phyloP scores from a whole-genome alignment of 2,888 invertebrate species.

The Tachina grossa region DNA sequence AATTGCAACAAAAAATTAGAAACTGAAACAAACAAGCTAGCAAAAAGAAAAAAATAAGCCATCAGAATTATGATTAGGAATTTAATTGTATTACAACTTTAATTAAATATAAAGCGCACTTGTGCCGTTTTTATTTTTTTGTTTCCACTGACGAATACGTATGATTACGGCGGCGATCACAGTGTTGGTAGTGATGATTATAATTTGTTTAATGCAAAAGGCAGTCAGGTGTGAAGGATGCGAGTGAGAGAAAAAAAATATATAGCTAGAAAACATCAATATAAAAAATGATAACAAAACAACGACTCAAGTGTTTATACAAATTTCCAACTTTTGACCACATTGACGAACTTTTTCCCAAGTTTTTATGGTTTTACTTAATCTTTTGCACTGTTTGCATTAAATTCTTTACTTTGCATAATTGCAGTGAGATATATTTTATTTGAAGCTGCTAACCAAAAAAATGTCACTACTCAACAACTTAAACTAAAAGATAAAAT shows the following conservation, averaged over 20 bases:
- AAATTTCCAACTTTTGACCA: conserved; percentile 54
- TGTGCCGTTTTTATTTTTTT: conserved; percentile 52
- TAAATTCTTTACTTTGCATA: conserved; percentile 52
- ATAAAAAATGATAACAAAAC: conserved; percentile 23
- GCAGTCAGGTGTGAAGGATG: conserved; percentile 82
- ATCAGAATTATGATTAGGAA: conserved; percentile 69
- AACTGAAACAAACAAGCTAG: conserved; percentile 17
- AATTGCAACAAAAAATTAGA: conserved; percentile 73
- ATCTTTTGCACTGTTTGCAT: neutral
- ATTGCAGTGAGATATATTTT: conserved; percentile 22
- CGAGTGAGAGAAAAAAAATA: conserved; percentile 63
- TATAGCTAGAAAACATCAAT: conserved; percentile 30
- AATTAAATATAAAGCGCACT: conserved; percentile 70
- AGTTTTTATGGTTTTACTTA: conserved; percentile 35
- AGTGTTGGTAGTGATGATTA: conserved; percentile 73
- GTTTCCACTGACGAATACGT: conserved; percentile 11
- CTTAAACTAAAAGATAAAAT: conserved; percentile 53
- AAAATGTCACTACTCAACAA: conserved; percentile 18
- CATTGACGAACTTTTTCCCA: conserved; percentile 58
- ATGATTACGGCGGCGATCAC: neutral
- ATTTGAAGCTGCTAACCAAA: conserved; percentile 28
- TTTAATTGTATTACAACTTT: conserved; percentile 72
- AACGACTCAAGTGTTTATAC: conserved; percentile 39
- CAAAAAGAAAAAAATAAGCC: conserved; percentile 24
- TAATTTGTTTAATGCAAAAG: conserved; percentile 75